These are phyloP conservation scores for Archilochus colubris DNA, from an alignment of 2,113 vertebrate species.

Conservation along the genomic window DNA sequence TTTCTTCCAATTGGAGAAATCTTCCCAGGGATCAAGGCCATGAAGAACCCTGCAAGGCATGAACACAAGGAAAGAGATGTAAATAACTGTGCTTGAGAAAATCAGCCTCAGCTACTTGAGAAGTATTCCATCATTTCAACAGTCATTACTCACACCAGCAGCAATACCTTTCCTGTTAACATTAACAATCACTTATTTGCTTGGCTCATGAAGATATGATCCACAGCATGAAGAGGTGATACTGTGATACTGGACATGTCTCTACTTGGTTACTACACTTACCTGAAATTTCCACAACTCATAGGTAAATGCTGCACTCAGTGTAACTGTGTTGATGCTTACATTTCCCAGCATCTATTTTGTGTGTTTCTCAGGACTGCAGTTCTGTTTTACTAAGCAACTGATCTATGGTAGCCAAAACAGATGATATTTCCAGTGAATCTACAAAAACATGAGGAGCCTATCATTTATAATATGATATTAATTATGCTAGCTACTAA, in stretches of 20 bases:
- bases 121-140: background rate
- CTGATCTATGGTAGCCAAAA: background rate
- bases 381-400: background rate
- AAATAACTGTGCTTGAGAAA: background rate
- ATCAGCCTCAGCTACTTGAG: background rate
- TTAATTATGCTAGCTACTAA: background rate
- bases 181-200: background rate
- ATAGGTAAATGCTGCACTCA: background rate
- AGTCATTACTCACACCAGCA: background rate
- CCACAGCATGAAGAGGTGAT: too few species aligned
- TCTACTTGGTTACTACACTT: background rate
- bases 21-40: background rate
- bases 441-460: background rate
- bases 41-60: background rate
- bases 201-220: background rate
- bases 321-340: fast-evolving
- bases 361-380: background rate
- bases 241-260: too few species aligned
- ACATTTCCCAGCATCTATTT: background rate
- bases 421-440: background rate
- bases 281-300: background rate
- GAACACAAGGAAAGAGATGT: background rate
- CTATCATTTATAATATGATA: background rate
- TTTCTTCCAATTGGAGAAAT: background rate
- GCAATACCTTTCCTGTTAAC: background rate